phyloP scores from a whole-genome alignment of 1,140 invertebrate species.

The Drosophila dunni region DNA sequence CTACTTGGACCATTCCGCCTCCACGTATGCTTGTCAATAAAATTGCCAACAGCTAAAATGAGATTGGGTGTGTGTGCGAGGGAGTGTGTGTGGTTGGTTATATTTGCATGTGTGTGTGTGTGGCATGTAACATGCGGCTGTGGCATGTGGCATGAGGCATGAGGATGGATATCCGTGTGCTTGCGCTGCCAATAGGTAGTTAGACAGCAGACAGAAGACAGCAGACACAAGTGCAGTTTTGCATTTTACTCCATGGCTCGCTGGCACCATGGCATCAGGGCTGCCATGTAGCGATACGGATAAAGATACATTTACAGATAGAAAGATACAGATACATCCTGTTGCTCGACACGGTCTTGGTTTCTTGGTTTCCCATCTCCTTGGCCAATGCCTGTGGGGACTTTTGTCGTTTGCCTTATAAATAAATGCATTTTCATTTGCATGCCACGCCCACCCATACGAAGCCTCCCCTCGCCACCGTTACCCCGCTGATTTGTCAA shows the following conservation, averaged over 20 bases:
- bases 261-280: too few relatives aligned
- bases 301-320: slow-evolving; percentile 62
- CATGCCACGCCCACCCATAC: slow-evolving; percentile 42
- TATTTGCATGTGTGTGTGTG: not conserved
- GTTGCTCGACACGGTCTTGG: slow-evolving; percentile 50
- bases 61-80: slow-evolving; percentile 15
- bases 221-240: slow-evolving; percentile 67
- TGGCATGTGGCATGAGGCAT: slow-evolving; percentile 9
- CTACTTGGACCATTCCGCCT: slow-evolving; percentile 25
- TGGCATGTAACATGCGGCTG: slow-evolving; percentile 9
- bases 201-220: slow-evolving; percentile 58
- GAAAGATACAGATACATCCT: slow-evolving; percentile 55
- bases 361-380: slow-evolving; percentile 15
- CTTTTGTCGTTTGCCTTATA: slow-evolving; percentile 72
- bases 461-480: too few relatives aligned
- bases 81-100: not conserved
- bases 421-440: slow-evolving; percentile 80
- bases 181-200: slow-evolving; percentile 74
- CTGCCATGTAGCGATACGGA: slow-evolving; percentile 55
- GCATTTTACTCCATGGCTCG: slow-evolving; percentile 45
- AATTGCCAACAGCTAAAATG: slow-evolving; percentile 71
- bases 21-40: slow-evolving; percentile 70
- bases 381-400: slow-evolving; percentile 36
- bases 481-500: slow-evolving; percentile 61
- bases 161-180: slow-evolving; percentile 28